A percentile compares a stretch with the other conserved stretches of the same genome.
These are phyloP conservation scores for Scolopax bukidnonensis DNA, from an alignment of 2,797 vertebrate species.

Conservation along the genomic window DNA sequence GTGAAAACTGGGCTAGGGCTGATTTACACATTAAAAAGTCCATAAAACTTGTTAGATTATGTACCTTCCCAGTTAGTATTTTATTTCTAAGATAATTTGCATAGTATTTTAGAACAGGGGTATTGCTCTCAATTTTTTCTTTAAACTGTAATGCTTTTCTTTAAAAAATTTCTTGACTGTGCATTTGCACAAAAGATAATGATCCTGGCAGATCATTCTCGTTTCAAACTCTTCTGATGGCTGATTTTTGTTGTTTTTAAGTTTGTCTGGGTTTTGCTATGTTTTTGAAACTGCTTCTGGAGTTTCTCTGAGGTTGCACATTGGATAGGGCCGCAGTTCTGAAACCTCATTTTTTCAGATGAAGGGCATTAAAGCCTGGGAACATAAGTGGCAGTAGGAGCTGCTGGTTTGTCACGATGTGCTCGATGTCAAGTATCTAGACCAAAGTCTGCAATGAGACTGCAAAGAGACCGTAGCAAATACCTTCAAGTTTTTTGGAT, in stretches of 20 bases:
- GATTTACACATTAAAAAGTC: neutral
- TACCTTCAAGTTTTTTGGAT: neutral
- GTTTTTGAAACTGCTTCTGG: neutral
- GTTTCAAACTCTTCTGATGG: neutral
- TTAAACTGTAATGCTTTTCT: neutral
- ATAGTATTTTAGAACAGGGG: neutral
- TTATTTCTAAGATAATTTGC: constrained; percentile 16
- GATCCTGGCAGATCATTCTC: neutral
- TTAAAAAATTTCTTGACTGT: neutral
- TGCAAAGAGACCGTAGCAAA: constrained; percentile 13
- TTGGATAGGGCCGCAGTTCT: neutral
- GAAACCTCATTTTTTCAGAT: neutral
- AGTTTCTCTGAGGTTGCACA: neutral
- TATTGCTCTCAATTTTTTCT: constrained; percentile 1
- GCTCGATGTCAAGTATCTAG: neutral
- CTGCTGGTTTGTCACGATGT: neutral
- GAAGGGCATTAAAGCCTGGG: neutral
- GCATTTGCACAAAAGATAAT: neutral
- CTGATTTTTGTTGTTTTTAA: neutral
- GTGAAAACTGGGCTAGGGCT: constrained; percentile 17
- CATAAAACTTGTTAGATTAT: neutral
- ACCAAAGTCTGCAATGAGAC: neutral
- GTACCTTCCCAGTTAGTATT: neutral
- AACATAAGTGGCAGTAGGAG: neutral
- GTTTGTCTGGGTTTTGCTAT: neutral